Base-by-base conservation (phyloP, 2,888 invertebrate genomes). In the Platycheirus rosarum region DNA sequence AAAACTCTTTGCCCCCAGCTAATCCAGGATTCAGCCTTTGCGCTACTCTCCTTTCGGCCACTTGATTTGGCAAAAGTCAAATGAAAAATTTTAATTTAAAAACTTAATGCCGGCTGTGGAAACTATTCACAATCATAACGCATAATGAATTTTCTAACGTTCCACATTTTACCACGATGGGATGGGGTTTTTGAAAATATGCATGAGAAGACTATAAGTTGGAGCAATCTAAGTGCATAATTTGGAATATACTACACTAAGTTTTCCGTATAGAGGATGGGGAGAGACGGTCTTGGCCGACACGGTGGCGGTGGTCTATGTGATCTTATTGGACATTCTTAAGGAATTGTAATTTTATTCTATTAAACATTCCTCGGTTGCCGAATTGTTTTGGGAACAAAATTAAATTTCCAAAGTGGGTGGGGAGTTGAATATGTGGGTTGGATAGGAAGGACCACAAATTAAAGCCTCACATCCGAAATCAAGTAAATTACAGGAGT, bases 41-140 rank as follows among this genome's bases (percentile, higher is more conserved):
- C 65, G n/a, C 48, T 75, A 75, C 70, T 60, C 75, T 80, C 65
- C 69, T 80, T 80, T 80, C 75, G 80, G 75, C 49, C 80, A 75
- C 80, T 80, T 80, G 80, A 80, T 80, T 75, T 75, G 75, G 51
- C 40, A 75, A 76, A 69, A 66, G 74, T 66, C 74, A 26, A 49
- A 74, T 79, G 74, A 69, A 74, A 79, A 53, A 74, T 57, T 74
- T 68, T 37, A 79, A 74, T 63, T 79, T 69, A 57, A 74, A 74
- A 74, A 79, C 68, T 68, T 42, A 26, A 62, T 62, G 62, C 71
- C 53, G 48, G 60, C 57, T 66, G 35, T 3, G 11, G 55, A 63
- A 73, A 73, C 68, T 55, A 48, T 53, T 53, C 55, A 42, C 42
- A 78, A 63, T 68, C 62, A 48, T 74, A 49, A 48, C 78, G 73